phyloP scores from a whole-genome alignment of 2,888 invertebrate genomes.

The Himalopsyche kuldschensis region DNA sequence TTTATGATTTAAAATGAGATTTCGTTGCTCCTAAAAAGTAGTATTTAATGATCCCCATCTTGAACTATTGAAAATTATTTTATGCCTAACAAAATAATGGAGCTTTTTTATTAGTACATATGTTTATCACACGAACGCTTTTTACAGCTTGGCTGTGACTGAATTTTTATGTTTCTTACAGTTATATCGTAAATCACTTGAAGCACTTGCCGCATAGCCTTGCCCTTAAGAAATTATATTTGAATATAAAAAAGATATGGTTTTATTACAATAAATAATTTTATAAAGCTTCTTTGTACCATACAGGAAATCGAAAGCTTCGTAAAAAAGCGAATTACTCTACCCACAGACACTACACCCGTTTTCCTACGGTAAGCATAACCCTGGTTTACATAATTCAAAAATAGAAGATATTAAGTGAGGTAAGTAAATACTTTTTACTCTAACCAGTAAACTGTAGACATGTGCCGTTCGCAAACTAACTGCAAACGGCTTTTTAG shows the following conservation, averaged over 20 bases:
- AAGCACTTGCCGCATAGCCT: neutral
- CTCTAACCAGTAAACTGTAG: too few relatives aligned
- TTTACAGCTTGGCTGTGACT: slow-evolving; percentile 1
- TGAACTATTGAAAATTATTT: neutral
- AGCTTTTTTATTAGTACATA: slow-evolving; percentile 4
- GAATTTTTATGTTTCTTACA: slow-evolving; percentile 7
- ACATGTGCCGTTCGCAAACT: too few relatives aligned
- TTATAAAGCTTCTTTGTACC: neutral
- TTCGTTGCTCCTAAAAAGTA: slow-evolving; percentile 2
- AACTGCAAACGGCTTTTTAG: too few relatives aligned
- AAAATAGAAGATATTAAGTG: too few relatives aligned
- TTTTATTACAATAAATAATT: neutral
- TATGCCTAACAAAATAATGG: neutral
- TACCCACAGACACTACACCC: too few relatives aligned
- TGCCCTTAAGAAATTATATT: neutral
- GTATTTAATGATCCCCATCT: slow-evolving; percentile 1
- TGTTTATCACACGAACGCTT: slow-evolving; percentile 4
- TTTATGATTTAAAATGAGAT: slow-evolving; percentile 24
- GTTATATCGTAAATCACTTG: slow-evolving; percentile 5
- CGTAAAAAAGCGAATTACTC: too few relatives aligned
- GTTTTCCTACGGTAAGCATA: too few relatives aligned
- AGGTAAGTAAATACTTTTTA: too few relatives aligned
- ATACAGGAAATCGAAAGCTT: too few relatives aligned
- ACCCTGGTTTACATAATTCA: too few relatives aligned
- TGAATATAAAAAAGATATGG: neutral